Conservation (phyloP, 2,113 vertebrate species). For the Chaetodon trifascialis region DNA sequence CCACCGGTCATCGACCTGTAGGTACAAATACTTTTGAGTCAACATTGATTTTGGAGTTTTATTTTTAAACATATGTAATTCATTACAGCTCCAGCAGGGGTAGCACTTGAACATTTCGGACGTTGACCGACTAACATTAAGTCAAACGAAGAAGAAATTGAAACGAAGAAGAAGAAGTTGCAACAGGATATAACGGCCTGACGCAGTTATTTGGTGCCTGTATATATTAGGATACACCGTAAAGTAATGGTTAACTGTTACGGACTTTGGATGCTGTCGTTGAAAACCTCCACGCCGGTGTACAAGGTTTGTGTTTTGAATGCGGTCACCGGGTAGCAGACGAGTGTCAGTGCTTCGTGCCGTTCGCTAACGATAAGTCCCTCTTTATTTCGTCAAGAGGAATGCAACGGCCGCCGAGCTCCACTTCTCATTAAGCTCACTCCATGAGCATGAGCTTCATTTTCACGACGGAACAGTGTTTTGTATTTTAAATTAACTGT, state of each 20-base stretch:
- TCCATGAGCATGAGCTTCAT: constrained; percentile 45
- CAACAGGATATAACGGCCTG: constrained; percentile 21
- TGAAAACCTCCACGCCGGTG: constrained; percentile 6
- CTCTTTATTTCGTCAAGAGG: not conserved
- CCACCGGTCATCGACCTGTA: not conserved
- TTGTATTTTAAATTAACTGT: not conserved
- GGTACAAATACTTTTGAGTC: not conserved
- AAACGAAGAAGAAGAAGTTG: not conserved
- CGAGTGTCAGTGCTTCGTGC: not conserved
- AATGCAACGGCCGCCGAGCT: constrained; percentile 21
- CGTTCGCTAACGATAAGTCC: not conserved
- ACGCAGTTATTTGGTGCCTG: constrained; percentile 49
- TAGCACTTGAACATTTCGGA: not conserved
- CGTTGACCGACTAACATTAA: not conserved
- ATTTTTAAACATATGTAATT: constrained; percentile 3
- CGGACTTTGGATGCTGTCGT: constrained; percentile 72
- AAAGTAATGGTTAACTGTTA: constrained; percentile 63
- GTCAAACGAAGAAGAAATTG: not conserved
- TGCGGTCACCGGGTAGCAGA: not conserved
- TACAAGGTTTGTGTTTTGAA: constrained; percentile 20
- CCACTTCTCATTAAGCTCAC: constrained; percentile 13
- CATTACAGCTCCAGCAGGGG: constrained; percentile 19
- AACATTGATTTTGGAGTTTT: not conserved
- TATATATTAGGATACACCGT: not conserved
- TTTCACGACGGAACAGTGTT: not conserved